A percentile compares a stretch with the other conserved stretches of the same genome.
Evolutionary conservation across 2,113 vertebrate genomes (phyloP).

Genomic region (Psittacula cyanocephala): DNA sequence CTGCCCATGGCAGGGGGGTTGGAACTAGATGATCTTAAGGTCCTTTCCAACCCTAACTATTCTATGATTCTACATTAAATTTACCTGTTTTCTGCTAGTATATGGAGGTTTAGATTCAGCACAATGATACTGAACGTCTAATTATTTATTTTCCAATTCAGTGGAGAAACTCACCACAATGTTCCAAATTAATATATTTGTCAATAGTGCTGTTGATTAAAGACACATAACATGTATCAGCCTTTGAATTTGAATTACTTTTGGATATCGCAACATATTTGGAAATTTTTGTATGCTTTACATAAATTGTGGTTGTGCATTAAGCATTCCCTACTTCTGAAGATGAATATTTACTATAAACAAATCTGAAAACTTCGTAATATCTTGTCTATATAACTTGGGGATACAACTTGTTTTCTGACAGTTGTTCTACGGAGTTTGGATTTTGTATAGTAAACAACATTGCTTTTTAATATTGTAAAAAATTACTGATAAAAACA

Average conservation of each 20-base stretch:
- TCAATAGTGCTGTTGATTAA: neutral
- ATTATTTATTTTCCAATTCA: slow-evolving; percentile 24
- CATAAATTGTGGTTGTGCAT: neutral
- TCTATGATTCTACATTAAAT: neutral
- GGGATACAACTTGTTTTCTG: neutral
- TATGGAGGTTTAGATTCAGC: neutral
- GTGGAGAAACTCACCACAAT: neutral
- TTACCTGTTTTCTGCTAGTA: neutral
- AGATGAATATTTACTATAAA: neutral
- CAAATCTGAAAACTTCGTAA: neutral
- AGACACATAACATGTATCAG: neutral
- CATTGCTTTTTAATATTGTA: neutral
- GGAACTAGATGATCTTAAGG: too few relatives aligned
- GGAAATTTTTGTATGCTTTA: neutral
- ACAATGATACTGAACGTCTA: neutral
- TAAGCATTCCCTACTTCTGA: neutral
- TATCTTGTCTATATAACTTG: neutral
- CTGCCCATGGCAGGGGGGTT: too few relatives aligned
- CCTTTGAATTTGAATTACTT: neutral
- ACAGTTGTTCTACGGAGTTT: neutral
- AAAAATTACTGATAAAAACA: neutral
- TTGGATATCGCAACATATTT: neutral
- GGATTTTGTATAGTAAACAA: neutral
- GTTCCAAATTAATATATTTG: slow-evolving; percentile 13
- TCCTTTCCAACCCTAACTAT: too few relatives aligned